Conservation (phyloP, 2,888 invertebrate species). For the Griposia aprilina region DNA sequence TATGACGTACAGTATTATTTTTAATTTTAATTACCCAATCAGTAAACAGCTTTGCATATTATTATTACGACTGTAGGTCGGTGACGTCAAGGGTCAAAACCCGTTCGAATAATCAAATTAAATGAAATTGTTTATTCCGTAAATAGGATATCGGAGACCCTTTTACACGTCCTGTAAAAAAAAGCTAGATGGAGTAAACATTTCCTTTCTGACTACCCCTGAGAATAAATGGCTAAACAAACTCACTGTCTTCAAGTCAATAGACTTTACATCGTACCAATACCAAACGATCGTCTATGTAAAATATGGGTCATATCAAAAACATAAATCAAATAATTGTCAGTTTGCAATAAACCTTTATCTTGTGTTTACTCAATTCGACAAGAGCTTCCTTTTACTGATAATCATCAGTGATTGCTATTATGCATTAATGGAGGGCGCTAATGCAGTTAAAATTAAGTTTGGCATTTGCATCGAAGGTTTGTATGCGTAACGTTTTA, state of each 20-base stretch:
- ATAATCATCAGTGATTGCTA: slow-evolving; percentile 53
- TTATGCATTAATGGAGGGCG: slow-evolving; percentile 37
- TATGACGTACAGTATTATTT: slow-evolving; percentile 3
- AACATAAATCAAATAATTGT: slow-evolving; percentile 56
- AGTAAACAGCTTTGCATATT: background rate
- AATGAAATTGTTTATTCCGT: background rate
- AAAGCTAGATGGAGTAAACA: background rate
- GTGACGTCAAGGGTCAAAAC: slow-evolving; percentile 27
- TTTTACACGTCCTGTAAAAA: background rate
- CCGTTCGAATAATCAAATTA: slow-evolving; percentile 11
- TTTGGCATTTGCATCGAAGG: slow-evolving; percentile 40
- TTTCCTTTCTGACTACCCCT: background rate
- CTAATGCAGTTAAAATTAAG: slow-evolving; percentile 51
- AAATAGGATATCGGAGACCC: background rate
- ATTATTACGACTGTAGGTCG: background rate
- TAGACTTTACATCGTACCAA: slow-evolving; percentile 24
- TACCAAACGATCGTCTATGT: slow-evolving; percentile 26
- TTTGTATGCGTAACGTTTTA: slow-evolving; percentile 29
- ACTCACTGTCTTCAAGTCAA: slow-evolving; percentile 22
- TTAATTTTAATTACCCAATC: slow-evolving; percentile 15
- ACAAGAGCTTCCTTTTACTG: slow-evolving; percentile 62
- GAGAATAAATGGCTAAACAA: background rate
- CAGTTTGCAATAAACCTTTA: slow-evolving; percentile 55
- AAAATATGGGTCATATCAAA: slow-evolving; percentile 49
- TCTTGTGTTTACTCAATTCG: slow-evolving; percentile 56